Base-by-base conservation (phyloP, 2,113 vertebrate genomes). In the Aegotheles bennettii region DNA sequence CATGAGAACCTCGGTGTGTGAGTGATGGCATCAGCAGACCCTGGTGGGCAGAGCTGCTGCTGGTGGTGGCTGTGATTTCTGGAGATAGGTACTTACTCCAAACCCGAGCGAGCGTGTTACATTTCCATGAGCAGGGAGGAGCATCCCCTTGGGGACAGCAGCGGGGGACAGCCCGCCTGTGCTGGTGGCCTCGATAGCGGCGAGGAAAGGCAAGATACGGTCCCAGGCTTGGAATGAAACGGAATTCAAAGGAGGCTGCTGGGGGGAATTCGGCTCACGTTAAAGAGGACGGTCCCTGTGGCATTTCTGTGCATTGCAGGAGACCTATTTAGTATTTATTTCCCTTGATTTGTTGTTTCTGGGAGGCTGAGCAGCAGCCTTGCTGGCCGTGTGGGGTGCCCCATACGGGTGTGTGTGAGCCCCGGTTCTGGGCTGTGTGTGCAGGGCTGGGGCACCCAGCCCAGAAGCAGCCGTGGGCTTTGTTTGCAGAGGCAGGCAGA, bases 221-320 rank as follows among this genome's bases (percentile, higher is more conserved):
- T 79, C 51, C 80, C 4, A 54, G 70, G 31, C 56, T 82, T 31
- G 16, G 51, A 85, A 70, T 54, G 84, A 88, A 93, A 69, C 17
- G 3, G 60, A 80, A 61, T 63, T 96, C 25, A 82, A 87, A 96
- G 57, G 83, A 95, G 47, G 75, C 43, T 95, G 50, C 69, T 11
- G 2, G 35, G 31, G 71, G 60, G 13, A 28, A 77, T 35, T 6
- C 3, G 15, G 81, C 67, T 91, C 2, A 0, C 8, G 1, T 50
- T 76, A 48, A 67, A 94, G 61, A 93, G 6, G 5, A 78, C 23
- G 18, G 38, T 65, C 63, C 77, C 87, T 4, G 6, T 57, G 63
- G 93, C 89, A 50, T 47, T 78, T 23, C 53, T 73, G 50, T 21
- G 42, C 33, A 3, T 20, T 15, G 65, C 25, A 26, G 85, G 83